Conservation (phyloP, 2,113 vertebrate species). For the Rousettus leschenaultii region DNA sequence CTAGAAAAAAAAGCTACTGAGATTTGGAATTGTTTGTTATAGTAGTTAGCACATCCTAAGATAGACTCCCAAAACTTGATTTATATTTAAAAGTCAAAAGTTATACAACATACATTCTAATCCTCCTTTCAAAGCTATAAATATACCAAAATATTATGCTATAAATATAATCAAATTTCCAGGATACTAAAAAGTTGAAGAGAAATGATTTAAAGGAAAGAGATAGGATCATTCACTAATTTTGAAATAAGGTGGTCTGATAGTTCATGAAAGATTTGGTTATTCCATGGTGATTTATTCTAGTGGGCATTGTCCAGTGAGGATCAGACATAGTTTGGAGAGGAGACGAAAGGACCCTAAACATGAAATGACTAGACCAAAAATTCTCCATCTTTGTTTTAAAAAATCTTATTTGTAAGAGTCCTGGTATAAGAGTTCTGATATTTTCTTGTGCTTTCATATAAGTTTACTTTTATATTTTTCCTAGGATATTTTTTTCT, state of each 20-base stretch:
- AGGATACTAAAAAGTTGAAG: background rate
- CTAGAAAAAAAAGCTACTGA: background rate
- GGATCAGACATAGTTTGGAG: background rate
- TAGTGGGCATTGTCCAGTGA: background rate
- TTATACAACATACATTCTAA: background rate
- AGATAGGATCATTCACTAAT: background rate
- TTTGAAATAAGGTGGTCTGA: background rate
- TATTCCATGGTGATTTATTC: background rate
- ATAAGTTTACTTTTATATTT: background rate
- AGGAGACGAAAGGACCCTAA: background rate
- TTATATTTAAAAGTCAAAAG: background rate
- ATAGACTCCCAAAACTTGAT: background rate
- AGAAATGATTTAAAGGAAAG: background rate
- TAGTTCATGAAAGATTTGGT: background rate
- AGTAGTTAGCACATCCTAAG: background rate
- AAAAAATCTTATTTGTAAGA: background rate
- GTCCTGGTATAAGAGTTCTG: background rate
- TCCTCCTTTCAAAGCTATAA: background rate
- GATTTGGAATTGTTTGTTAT: background rate
- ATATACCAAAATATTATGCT: background rate
- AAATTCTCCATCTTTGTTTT: background rate
- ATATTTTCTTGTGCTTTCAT: background rate
- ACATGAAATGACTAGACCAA: background rate
- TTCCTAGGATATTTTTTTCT: background rate
- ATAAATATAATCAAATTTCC: constrained; percentile 6